A percentile compares a stretch with the other conserved stretches of the same genome.
Conservation (phyloP, 2,797 vertebrate genomes). For the Paratrypauchen microcephalus region DNA sequence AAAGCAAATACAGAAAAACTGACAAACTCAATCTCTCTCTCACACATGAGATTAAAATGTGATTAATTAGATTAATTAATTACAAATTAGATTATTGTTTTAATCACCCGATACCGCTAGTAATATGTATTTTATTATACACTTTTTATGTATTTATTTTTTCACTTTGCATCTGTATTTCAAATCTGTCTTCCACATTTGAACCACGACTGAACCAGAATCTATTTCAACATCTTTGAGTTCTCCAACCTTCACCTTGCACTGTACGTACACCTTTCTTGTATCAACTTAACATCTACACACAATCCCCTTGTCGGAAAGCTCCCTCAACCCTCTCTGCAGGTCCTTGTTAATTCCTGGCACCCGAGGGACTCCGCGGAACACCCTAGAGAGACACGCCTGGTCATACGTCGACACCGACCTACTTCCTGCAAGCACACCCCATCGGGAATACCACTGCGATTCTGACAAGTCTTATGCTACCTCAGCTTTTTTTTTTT, state of each 20-base stretch:
- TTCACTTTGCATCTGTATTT: no score
- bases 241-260: neutral
- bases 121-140: no score
- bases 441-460: slow-evolving; percentile 30
- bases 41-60: no score
- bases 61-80: no score
- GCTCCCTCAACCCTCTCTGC: slow-evolving; percentile 19
- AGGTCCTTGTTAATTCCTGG: slow-evolving; percentile 26
- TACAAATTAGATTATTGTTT: no score
- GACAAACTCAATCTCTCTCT: no score
- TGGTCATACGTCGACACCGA: slow-evolving; percentile 37
- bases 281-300: neutral
- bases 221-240: neutral
- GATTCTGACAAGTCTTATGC: slow-evolving; percentile 28
- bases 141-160: no score
- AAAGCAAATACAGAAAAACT: no score
- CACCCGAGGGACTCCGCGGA: neutral
- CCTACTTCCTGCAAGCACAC: slow-evolving; percentile 43
- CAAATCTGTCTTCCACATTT: neutral
- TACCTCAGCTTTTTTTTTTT: slow-evolving; percentile 19
- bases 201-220: neutral
- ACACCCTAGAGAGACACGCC: slow-evolving; percentile 34
- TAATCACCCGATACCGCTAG: no score
- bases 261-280: slow-evolving; percentile 7
- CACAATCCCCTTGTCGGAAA: slow-evolving; percentile 25